phyloP scores from a whole-genome alignment of 2,888 invertebrate genomes.

The Merodon equestris region DNA sequence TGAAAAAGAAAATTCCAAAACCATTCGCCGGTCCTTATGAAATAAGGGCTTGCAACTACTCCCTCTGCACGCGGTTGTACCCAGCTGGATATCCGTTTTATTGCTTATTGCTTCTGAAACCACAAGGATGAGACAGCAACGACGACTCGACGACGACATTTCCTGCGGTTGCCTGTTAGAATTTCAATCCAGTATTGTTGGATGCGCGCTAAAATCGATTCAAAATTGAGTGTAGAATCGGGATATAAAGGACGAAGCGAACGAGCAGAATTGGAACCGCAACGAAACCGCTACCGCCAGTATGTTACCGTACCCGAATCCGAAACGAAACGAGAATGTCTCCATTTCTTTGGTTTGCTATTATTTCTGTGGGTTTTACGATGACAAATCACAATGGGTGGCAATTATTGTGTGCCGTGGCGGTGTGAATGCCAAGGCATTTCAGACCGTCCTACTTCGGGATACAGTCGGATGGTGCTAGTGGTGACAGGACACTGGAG shows the following conservation, averaged over 20 bases:
- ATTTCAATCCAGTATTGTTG: constrained; percentile 20
- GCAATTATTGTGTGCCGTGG: constrained; percentile 65
- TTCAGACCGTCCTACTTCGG: no score
- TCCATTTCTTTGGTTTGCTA: constrained; percentile 51
- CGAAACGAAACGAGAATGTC: constrained; percentile 33
- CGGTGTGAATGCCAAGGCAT: no score
- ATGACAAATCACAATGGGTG: constrained; percentile 67
- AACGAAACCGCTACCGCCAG: constrained; percentile 23
- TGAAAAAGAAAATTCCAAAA: constrained; percentile 10
- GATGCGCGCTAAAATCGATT: constrained; percentile 31
- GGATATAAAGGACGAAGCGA: constrained; percentile 7
- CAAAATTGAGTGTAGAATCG: not conserved
- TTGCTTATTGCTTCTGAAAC: constrained; percentile 60
- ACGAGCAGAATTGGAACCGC: constrained; percentile 30
- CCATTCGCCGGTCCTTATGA: constrained; percentile 19
- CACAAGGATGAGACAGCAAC: constrained; percentile 31
- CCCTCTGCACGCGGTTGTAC: not conserved
- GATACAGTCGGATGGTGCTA: no score
- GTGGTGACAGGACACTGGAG: no score
- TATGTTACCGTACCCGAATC: constrained; percentile 23
- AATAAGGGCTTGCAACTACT: constrained; percentile 38
- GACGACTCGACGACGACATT: constrained; percentile 29
- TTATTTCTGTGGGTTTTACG: constrained; percentile 57
- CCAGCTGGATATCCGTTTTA: constrained; percentile 62
- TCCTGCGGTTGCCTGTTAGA: constrained; percentile 35